Conservation (phyloP, 92 coral and sea anemone species). For the Actinostola sp. region DNA sequence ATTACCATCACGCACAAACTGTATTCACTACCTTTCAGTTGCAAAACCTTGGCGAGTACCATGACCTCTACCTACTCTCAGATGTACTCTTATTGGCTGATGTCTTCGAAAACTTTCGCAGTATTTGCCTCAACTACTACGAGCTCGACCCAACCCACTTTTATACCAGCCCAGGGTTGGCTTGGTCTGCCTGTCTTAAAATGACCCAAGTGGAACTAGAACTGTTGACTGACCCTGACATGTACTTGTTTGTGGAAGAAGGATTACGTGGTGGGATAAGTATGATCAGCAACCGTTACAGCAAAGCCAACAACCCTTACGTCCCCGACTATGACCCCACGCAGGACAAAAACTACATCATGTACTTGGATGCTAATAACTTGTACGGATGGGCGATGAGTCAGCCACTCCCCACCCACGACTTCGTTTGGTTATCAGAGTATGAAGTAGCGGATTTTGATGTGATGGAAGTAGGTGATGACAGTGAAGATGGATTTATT, state of each 20-base stretch:
- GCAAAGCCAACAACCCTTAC: constrained; percentile 44
- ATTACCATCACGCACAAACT: constrained; percentile 35
- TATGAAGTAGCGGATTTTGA: constrained; percentile 15
- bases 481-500: constrained; percentile 49
- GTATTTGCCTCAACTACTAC: constrained; percentile 32
- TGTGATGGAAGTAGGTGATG: constrained; percentile 10
- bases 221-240: constrained; percentile 40
- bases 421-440: constrained; percentile 29
- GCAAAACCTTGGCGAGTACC: constrained; percentile 50
- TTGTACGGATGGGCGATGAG: constrained; percentile 38
- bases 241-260: constrained; percentile 33
- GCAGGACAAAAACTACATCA: neutral
- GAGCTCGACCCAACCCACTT: constrained; percentile 42
- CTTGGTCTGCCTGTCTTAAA: constrained; percentile 52
- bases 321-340: constrained; percentile 18
- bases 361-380: constrained; percentile 26
- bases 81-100: constrained; percentile 35
- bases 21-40: constrained; percentile 27
- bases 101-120: constrained; percentile 52
- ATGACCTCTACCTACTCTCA: constrained; percentile 35
- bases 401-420: constrained; percentile 40
- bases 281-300: constrained; percentile 33
- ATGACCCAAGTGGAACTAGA: constrained; percentile 46
- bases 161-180: too few species aligned
- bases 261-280: constrained; percentile 37